Conservation (phyloP, 1,140 invertebrate species). For the Caenorhabditis latens region DNA sequence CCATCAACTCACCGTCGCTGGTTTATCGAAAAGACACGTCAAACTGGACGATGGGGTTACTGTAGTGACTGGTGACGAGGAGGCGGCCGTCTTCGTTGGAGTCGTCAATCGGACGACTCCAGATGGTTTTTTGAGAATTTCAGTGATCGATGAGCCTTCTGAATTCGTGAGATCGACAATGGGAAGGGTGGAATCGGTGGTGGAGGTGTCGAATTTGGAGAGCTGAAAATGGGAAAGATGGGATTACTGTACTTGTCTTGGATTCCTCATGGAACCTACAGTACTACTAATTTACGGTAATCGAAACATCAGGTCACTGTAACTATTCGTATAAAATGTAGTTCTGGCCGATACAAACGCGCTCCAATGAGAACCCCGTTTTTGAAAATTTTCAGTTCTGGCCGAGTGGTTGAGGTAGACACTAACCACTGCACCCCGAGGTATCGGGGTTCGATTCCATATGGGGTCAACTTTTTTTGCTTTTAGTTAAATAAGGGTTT, state of each 20-base stretch:
- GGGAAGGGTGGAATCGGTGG: background rate
- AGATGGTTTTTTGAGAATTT: slow-evolving; percentile 18
- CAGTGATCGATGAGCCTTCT: background rate
- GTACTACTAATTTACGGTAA: background rate
- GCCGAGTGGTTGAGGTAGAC: no score
- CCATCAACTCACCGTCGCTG: background rate
- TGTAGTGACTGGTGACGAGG: slow-evolving; percentile 96
- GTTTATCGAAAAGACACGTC: slow-evolving; percentile 73
- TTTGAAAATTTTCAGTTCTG: no score
- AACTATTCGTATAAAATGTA: no score
- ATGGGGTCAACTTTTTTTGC: no score
- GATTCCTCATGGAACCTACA: no score
- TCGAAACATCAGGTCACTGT: no score
- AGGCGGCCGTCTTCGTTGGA: slow-evolving; percentile 93
- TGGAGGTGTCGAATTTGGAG: slow-evolving; percentile 15
- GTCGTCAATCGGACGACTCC: slow-evolving; percentile 57
- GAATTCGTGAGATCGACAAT: slow-evolving; percentile 1
- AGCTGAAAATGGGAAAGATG: background rate
- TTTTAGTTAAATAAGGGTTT: no score
- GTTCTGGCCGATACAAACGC: no score
- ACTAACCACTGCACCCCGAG: no score
- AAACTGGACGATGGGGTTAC: slow-evolving; percentile 91
- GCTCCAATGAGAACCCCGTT: no score
- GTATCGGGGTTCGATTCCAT: no score
- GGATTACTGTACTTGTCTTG: background rate